Evolutionary conservation across 2,888 invertebrate species (phyloP).

Genomic region (Melieria picta): DNA sequence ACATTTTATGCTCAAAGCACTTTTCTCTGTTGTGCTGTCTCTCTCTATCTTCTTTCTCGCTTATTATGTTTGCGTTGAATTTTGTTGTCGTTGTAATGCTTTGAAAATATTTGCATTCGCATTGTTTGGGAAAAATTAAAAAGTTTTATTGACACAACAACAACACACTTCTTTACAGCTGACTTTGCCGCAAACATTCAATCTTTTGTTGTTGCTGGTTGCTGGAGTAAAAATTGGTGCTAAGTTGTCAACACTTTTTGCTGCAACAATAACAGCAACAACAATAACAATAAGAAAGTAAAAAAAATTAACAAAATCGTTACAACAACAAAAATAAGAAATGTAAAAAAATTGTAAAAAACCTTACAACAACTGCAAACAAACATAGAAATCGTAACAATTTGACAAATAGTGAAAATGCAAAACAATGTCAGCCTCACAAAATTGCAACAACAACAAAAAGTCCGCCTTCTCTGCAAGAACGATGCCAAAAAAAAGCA

Average conservation of each 20-base stretch:
- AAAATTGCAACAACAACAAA: too few relatives aligned
- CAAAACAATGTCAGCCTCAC: too few relatives aligned
- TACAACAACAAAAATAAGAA: background rate
- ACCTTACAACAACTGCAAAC: background rate
- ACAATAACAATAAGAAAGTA: too few relatives aligned
- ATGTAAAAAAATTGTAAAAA: background rate
- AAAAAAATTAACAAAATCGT: background rate
- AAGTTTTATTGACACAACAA: conserved; percentile 17
- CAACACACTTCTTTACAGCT: background rate
- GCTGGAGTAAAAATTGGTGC: background rate
- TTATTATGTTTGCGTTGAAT: too few relatives aligned
- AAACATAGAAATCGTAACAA: background rate
- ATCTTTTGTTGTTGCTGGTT: too few relatives aligned
- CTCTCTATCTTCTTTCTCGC: too few relatives aligned
- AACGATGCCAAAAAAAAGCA: too few relatives aligned
- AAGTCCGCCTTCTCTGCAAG: too few relatives aligned
- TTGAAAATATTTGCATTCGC: background rate
- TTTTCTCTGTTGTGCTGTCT: too few relatives aligned
- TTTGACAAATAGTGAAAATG: conserved; percentile 8
- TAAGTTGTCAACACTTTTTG: conserved; percentile 11
- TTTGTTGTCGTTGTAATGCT: background rate
- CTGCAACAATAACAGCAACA: background rate
- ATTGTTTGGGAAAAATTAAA: conserved; percentile 15
- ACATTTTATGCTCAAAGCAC: too few relatives aligned
- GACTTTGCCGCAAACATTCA: too few relatives aligned